phyloP scores from a whole-genome alignment of 2,113 vertebrate genomes.

The Rhinichthys klamathensis region DNA sequence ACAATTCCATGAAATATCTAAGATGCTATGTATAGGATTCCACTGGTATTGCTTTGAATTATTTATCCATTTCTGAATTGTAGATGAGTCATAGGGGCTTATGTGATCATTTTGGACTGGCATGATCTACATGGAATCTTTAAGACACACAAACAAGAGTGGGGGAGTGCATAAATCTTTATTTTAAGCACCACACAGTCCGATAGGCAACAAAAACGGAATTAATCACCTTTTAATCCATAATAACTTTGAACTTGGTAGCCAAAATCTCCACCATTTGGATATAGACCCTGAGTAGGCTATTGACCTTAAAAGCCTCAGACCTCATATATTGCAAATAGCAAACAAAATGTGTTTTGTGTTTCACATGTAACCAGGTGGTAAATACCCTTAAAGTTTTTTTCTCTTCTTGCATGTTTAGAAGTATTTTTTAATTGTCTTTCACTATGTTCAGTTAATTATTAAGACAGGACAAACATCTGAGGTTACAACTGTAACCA shows the following conservation, averaged over 20 bases:
- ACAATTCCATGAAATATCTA: conserved; percentile 32
- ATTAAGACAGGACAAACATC: no score
- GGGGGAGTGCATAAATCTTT: neutral
- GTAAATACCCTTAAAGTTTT: no score
- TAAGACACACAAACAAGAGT: neutral
- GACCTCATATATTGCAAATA: no score
- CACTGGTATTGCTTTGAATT: neutral
- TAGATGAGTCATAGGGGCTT: neutral
- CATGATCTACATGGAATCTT: neutral
- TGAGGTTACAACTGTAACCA: no score
- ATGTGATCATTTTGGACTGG: neutral
- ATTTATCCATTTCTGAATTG: neutral
- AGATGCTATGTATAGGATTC: conserved; percentile 16
- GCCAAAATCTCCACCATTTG: neutral
- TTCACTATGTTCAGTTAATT: no score
- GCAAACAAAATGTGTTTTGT: no score
- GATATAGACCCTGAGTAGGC: neutral
- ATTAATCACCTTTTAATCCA: neutral
- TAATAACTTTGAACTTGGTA: neutral
- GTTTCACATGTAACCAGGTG: no score
- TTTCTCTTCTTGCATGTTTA: no score
- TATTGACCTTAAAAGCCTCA: no score
- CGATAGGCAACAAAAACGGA: neutral
- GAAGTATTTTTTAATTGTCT: no score
- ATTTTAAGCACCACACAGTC: neutral